Conservation (phyloP, 2,113 vertebrate species). For the Crypturellus undulatus region DNA sequence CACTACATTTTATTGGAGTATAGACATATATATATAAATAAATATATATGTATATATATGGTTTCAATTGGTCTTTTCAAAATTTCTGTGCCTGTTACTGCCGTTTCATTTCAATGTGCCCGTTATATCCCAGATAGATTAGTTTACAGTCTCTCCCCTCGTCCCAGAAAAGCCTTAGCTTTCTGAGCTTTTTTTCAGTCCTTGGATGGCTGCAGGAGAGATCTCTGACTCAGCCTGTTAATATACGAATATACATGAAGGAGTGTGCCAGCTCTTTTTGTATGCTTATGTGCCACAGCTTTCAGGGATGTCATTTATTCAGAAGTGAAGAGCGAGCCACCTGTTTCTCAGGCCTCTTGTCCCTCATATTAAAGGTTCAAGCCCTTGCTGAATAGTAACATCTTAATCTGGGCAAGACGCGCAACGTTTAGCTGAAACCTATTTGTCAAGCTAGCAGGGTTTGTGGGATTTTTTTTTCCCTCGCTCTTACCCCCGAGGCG, state of each 20-base stretch:
- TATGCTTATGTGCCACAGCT: slow-evolving; percentile 22
- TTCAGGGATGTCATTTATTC: slow-evolving; percentile 68
- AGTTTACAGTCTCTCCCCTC: neutral
- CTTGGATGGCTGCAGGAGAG: slow-evolving; percentile 4
- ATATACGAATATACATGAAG: slow-evolving; percentile 31
- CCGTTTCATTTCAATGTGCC: neutral
- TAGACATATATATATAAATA: neutral
- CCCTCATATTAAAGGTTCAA: slow-evolving; percentile 68
- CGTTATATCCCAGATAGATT: neutral
- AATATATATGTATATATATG: neutral
- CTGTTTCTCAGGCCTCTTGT: slow-evolving; percentile 79
- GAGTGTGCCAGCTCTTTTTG: slow-evolving; percentile 30
- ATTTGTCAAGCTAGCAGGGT: slow-evolving; percentile 60
- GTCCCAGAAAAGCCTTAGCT: neutral
- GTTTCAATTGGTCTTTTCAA: neutral
- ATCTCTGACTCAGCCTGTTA: slow-evolving; percentile 32
- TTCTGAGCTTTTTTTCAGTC: neutral
- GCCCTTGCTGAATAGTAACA: slow-evolving; percentile 75
- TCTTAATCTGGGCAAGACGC: slow-evolving; percentile 72
- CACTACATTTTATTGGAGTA: neutral
- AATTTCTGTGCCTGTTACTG: neutral
- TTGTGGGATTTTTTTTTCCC: slow-evolving; percentile 20
- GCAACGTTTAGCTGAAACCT: slow-evolving; percentile 36
- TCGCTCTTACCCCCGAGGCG: slow-evolving; percentile 70
- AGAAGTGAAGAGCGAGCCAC: slow-evolving; percentile 76